Base-by-base conservation (phyloP, 2,797 vertebrate genomes). In the Pyrocephalus nanus region DNA sequence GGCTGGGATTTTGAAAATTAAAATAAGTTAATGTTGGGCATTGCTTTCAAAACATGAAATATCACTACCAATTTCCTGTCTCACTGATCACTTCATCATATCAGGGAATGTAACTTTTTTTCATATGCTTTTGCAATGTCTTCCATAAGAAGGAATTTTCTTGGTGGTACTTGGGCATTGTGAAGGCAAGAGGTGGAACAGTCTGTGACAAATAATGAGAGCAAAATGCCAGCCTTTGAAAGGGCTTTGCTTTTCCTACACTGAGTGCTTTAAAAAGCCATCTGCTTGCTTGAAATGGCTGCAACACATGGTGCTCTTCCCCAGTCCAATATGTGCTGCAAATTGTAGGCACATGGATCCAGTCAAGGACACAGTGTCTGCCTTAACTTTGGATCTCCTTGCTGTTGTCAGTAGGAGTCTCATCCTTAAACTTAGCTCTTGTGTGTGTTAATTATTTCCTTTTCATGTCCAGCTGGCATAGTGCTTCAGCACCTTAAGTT, bases 361-460 rank as follows among this genome's bases (percentile, higher is more conserved):
- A 75, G 86, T 95, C 96, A 97, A 97, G 97, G 97, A 97, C 97
- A 94, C 69, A 48, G 57, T 82, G 86, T 95, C 90, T 94, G 86
- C 88, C 96, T 96, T 95, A 95, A 92, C 97, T 97, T 95, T 94
- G 93, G 73, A 93, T 96, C 94, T 96, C 97, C 96, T 97, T 96
- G 97, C 90, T 95, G 74, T 92, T 96, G 95, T 97, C 97, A 96
- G 95, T 89, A 97, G 92, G 93, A 95, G 93, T 95, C 91, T 92
- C 88, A 88, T 95, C 95, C 96, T 93, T 86, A 84, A 88, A 96
- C 83, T 81, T 76, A 64, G 93, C 91, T 95, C 96, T 94, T 88
- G 94, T 90, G 86, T 93, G 97, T 96, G 97, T 97, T 98, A 98
- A 98, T 98, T 97, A 97, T 97, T 97, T 97, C 96, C 97, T 96